Evolutionary conservation across 1,140 invertebrate genomes (phyloP).

Genomic region (Drosophila busckii): DNA sequence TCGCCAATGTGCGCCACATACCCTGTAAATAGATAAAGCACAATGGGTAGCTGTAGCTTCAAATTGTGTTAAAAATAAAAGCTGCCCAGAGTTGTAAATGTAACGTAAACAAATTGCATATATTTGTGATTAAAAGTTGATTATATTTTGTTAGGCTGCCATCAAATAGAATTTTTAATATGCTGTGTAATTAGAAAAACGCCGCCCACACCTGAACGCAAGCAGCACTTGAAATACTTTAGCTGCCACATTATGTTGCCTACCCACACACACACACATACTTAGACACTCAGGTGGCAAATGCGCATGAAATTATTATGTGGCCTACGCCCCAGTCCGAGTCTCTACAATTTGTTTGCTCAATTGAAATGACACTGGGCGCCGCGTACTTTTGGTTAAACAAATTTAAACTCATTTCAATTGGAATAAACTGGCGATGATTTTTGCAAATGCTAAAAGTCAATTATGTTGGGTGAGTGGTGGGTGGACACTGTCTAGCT

Average conservation of each 20-base stretch:
- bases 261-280: not conserved
- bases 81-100: too few species aligned
- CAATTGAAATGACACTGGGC: constrained; percentile 65
- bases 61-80: too few species aligned
- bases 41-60: not conserved
- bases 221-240: too few species aligned
- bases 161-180: too few species aligned
- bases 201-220: too few species aligned
- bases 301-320: constrained; percentile 46
- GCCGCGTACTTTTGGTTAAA: constrained; percentile 53
- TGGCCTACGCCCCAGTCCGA: constrained; percentile 6
- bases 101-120: too few species aligned
- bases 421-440: constrained; percentile 35
- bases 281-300: constrained; percentile 42
- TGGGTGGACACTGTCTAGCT: constrained; percentile 14
- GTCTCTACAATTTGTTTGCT: constrained; percentile 29
- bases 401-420: constrained; percentile 68
- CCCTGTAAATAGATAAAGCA: constrained; percentile 11
- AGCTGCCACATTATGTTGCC: constrained; percentile 43
- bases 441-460: constrained; percentile 8
- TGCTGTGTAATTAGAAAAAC: too few species aligned
- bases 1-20: constrained; percentile 13
- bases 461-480: constrained; percentile 13
- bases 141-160: too few species aligned
- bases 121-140: too few species aligned